Evolutionary conservation across 2,113 vertebrate species (phyloP), one percentile per base, ranked within the genome.

Genomic region (Tinamus guttatus): DNA sequence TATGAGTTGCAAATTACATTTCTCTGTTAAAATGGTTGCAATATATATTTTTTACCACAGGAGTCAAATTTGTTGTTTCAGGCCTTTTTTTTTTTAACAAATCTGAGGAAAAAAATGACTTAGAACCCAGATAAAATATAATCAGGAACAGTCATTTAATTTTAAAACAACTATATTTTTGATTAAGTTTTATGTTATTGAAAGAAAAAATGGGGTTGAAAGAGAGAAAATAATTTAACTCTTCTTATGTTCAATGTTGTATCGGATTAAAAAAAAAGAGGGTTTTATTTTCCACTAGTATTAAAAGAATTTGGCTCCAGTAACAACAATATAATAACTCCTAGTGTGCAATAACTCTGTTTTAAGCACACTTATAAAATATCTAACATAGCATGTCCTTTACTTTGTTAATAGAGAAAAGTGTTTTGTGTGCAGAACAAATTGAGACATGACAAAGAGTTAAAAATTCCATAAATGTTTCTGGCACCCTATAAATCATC

Each of bases 401-500:
- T 82, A 59, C 89, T 96, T 70, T 81, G n/a, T 67, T 7, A 93
- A 97, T 96, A 96, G 95, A 87, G 73, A 90, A 96, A 63, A 83
- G 54, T 38, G 64, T 95, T 96, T 86, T 75, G 28, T 82, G 15
- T 9, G 16, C 85, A 78, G 78, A 93, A 54, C 41, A 94, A 95
- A 97, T 94, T 92, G 81, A 96, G 80, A 96, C 22, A 86, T 94
- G 91, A 94, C 40, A 78, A 95, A 97, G 81, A 98, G 64, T 87
- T 97, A 97, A 98, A 56, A 77, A 93, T 96, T 94, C 34, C 58
- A 64, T 95, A 97, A 97, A 91, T 82, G 89, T 13, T 90, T 70
- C 65, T 96, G 95, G 54, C 94, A 96, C 43, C 40, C 71, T 94
- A 97, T 97, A 98, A 96, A 97, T 97, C 93, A 97, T 81, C 56